Evolutionary conservation across 1,140 invertebrate species (phyloP), one percentile per base, ranked within the genome.

Genomic region (Mesaphorura yosii): DNA sequence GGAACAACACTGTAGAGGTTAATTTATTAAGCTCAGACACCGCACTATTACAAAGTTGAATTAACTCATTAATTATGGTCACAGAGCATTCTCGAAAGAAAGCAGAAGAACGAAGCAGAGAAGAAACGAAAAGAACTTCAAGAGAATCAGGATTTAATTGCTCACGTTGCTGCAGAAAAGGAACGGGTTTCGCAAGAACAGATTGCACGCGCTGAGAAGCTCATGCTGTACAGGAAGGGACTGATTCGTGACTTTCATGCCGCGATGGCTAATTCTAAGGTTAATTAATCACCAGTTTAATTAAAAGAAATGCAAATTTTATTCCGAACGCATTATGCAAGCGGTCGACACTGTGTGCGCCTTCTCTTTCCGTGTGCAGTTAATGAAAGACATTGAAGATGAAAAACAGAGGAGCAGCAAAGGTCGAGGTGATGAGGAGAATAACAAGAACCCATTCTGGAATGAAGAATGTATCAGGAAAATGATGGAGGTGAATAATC

Each of bases 1-100:
- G 61, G 57, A 63, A 63, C 29, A 52, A 57, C 26, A 59, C 61
- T 4, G 26, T 40, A n/a, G 55, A 57, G 37, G 55, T n/a, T n/a
- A n/a, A n/a, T n/a, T n/a, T 57, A 52, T 38, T 5, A 10, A 50
- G 6, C 7, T 7, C 46, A 31, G 28, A 29, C 14, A 6, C 14
- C 28, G 6, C 44, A 7, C 14, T 46, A 23, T 19, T 12, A 7
- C 28, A 27, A 26, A 25, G 10, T 34, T 34, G n/a, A n/a, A 14
- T 48, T 12, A 31, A 3, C 12, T 5, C 14, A n/a, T 3, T 19
- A 31, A n/a, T 48, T 29, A 3, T 28, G 25, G 10, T 23, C 46
- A 49, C n/a, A 57, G 48, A 62, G 60, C 41, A 29, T 62, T 3
- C 26, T 59, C 2, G 54, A 19, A 10, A 42, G 50, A 29, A 61